These are phyloP conservation scores for Spicauda simplicius DNA, from an alignment of 2,888 invertebrate species.

Conservation along the genomic window DNA sequence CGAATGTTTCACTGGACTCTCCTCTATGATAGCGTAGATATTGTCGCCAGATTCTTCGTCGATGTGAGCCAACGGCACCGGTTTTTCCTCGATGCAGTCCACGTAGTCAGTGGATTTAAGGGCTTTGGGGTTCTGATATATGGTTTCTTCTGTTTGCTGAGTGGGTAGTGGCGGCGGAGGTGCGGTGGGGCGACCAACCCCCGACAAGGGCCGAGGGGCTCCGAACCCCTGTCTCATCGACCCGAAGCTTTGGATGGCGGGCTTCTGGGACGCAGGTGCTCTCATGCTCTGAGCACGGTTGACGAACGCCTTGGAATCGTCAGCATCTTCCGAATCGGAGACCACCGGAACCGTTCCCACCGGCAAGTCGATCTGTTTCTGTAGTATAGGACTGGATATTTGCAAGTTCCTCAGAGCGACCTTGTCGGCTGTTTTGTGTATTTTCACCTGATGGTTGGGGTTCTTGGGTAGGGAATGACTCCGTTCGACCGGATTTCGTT, in stretches of 20 bases:
- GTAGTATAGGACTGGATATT: conserved; percentile 93
- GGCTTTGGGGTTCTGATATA: conserved; percentile 85
- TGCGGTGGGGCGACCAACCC: conserved; percentile 89
- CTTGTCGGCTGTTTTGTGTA: conserved; percentile 88
- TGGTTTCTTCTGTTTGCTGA: conserved; percentile 50
- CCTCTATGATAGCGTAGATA: conserved; percentile 95
- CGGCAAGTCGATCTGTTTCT: conserved; percentile 86
- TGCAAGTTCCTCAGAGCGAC: conserved; percentile 89
- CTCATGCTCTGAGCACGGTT: conserved; percentile 94
- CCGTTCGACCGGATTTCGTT: conserved; percentile 77
- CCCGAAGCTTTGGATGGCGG: conserved; percentile 90
- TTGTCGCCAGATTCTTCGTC: conserved; percentile 89
- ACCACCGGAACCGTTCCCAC: conserved; percentile 86
- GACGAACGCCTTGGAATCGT: conserved; percentile 85
- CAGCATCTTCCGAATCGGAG: conserved; percentile 78
- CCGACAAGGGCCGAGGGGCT: conserved; percentile 89
- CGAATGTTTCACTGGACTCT: conserved; percentile 84
- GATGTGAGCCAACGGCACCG: conserved; percentile 86
- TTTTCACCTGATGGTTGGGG: conserved; percentile 84
- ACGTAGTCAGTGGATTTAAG: conserved; percentile 87
- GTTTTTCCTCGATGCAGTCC: conserved; percentile 90
- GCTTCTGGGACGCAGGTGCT: conserved; percentile 83
- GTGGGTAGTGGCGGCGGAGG: conserved; percentile 90
- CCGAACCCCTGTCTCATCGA: conserved; percentile 91
- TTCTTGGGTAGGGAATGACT: conserved; percentile 86